Evolutionary conservation across 2,888 invertebrate species (phyloP).

Genomic region (Phorcus lineatus): DNA sequence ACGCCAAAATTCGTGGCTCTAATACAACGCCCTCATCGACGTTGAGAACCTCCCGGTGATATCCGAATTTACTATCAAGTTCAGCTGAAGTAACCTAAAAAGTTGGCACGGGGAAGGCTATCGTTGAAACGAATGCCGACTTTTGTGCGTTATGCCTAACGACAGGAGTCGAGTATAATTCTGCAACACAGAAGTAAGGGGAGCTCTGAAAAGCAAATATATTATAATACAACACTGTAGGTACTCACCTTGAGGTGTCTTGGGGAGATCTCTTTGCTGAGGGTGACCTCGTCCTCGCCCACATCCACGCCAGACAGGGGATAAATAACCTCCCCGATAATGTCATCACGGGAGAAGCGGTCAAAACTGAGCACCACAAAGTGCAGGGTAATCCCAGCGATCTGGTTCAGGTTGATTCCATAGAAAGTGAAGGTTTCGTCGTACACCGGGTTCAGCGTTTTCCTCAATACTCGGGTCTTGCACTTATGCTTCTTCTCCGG

Average conservation of each 20-base stretch:
- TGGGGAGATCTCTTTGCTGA: conserved; percentile 90
- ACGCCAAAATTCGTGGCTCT: too few species aligned
- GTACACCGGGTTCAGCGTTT: conserved; percentile 96
- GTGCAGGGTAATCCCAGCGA: conserved; percentile 91
- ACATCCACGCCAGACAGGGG: conserved; percentile 69
- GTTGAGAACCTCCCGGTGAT: too few species aligned
- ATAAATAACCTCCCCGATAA: conserved; percentile 97
- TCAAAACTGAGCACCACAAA: conserved; percentile 82
- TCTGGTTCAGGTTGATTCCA: conserved; percentile 84
- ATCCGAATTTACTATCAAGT: too few species aligned
- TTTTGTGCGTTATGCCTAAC: too few species aligned
- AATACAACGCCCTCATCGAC: too few species aligned
- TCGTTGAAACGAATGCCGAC: too few species aligned
- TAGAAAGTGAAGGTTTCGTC: conserved; percentile 99
- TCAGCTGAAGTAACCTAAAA: too few species aligned
- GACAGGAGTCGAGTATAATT: too few species aligned
- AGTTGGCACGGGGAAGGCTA: too few species aligned
- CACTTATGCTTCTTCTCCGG: conserved; percentile 99
- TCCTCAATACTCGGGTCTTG: conserved; percentile 95
- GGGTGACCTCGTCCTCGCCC: conserved; percentile 76
- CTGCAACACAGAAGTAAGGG: too few species aligned
- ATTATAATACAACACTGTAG: too few species aligned
- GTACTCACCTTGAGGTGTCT: conserved; percentile 89
- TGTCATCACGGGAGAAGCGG: conserved; percentile 97
- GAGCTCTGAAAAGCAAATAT: too few species aligned